A percentile compares a stretch with the other conserved stretches of the same genome.
Evolutionary conservation across 2,888 invertebrate genomes (phyloP).

Genomic region (Clunio marinus): DNA sequence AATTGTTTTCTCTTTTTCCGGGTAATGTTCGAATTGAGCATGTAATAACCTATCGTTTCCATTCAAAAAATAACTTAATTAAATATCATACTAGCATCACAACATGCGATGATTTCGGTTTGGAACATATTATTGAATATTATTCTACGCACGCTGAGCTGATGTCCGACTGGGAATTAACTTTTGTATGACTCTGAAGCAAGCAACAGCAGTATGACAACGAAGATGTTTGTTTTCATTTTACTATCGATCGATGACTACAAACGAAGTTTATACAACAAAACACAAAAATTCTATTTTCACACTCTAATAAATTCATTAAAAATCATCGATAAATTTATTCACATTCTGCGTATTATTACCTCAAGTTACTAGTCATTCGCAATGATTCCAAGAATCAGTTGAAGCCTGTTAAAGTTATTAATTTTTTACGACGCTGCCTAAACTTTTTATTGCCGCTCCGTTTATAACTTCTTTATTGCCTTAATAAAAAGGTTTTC

Average conservation of each 20-base stretch:
- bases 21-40: constrained; percentile 9
- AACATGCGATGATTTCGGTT: constrained; percentile 32
- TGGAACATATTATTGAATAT: constrained; percentile 26
- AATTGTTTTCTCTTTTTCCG: not conserved
- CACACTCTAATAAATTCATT: constrained; percentile 35
- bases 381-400: not conserved
- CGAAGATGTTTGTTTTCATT: not conserved
- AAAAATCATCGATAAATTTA: constrained; percentile 33
- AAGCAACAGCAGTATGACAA: not conserved
- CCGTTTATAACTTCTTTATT: constrained; percentile 15
- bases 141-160: constrained; percentile 33
- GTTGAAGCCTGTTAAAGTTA: not conserved
- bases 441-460: not conserved
- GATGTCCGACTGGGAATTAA: constrained; percentile 21
- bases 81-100: constrained; percentile 33
- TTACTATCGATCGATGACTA: too few species aligned
- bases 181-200: constrained; percentile 5
- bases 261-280: not conserved
- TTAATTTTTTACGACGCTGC: constrained; percentile 4
- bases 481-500: not conserved
- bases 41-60: not conserved
- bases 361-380: not conserved
- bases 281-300: constrained; percentile 13
- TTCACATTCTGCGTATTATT: constrained; percentile 26
- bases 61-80: constrained; percentile 36